These are phyloP conservation scores for Mionectes olivaceus DNA, from an alignment of 2,797 vertebrate genomes.

Conservation along the genomic window DNA sequence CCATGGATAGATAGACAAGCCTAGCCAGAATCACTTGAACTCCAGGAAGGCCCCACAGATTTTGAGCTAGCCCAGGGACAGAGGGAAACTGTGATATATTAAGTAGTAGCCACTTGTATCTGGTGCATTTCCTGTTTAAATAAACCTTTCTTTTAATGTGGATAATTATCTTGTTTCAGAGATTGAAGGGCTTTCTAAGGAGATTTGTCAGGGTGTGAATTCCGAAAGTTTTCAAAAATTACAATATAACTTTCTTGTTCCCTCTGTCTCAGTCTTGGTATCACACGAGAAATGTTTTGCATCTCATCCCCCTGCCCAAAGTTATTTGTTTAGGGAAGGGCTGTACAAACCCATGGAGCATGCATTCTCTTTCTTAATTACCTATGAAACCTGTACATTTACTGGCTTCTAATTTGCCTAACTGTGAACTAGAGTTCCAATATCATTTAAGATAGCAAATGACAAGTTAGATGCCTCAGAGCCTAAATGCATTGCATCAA, in stretches of 20 bases:
- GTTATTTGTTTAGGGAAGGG: not conserved
- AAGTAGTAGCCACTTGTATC: not conserved
- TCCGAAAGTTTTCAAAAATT: not conserved
- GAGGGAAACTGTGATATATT: not conserved
- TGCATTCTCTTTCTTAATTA: not conserved
- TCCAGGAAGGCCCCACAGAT: not conserved
- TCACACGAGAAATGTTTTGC: not conserved
- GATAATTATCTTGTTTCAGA: not conserved
- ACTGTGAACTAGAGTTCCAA: not conserved
- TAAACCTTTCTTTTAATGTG: not conserved
- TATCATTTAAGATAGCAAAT: not conserved
- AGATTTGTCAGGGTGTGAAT: not conserved
- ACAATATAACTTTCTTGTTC: not conserved
- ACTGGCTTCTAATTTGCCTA: not conserved
- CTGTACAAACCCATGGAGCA: not conserved
- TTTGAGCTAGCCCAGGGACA: not conserved
- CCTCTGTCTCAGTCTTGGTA: not conserved
- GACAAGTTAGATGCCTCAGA: not conserved
- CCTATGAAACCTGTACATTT: not conserved
- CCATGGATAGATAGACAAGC: not conserved
- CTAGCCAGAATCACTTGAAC: not conserved
- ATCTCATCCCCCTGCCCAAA: accelerated
- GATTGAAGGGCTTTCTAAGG: not conserved
- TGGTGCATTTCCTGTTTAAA: not conserved
- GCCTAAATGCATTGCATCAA: accelerated